Evolutionary conservation across 1,140 invertebrate genomes (phyloP), one percentile per base, ranked within the genome.

Genomic region (Antheraea mylitta): DNA sequence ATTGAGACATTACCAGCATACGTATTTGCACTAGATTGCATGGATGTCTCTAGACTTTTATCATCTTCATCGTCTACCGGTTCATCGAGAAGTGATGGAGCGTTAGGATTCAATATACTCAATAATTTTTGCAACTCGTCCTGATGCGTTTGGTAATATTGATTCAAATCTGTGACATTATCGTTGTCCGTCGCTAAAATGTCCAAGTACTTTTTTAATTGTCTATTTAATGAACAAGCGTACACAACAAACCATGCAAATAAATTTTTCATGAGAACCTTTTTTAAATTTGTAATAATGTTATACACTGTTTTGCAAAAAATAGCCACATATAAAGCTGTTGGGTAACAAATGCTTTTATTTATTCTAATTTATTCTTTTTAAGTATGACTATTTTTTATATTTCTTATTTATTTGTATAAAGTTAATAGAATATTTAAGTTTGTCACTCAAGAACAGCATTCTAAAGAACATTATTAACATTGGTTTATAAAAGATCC

Each of bases 131-230:
- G 72, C 42, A 92, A 66, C 65, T 92, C 87, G 0, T 92, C 89
- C 65, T 87, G 89, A 70, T 92, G 90, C 60, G 72, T 80, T 71
- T 87, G 83, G 68, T 88, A 91, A 66, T 92, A 92, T 58, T 85
- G 71, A 70, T 83, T 85, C 58, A 92, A 69, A 74, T 91, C 90
- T 7, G 81, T 80, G 0, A 84, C 78, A 58, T 72, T 90, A 22
- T 91, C 89, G 61, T 89, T 85, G 38, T 91, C 90, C 7, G 86
- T 88, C 73, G 90, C 88, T 78, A 93, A 89, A 89, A 93, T 92
- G 84, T 92, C 91, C 79, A 93, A 89, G 75, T 90, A 92, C 68
- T 92, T 91, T 85, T 88, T 92, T 79, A 92, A 82, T 81, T 93
- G 90, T 81, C 92, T 93, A 81, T 78, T 79, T 76, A 77, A 30